Evolutionary conservation across 2,113 vertebrate species (phyloP), one percentile per base, ranked within the genome.

Genomic region (Coregonus clupeaformis): DNA sequence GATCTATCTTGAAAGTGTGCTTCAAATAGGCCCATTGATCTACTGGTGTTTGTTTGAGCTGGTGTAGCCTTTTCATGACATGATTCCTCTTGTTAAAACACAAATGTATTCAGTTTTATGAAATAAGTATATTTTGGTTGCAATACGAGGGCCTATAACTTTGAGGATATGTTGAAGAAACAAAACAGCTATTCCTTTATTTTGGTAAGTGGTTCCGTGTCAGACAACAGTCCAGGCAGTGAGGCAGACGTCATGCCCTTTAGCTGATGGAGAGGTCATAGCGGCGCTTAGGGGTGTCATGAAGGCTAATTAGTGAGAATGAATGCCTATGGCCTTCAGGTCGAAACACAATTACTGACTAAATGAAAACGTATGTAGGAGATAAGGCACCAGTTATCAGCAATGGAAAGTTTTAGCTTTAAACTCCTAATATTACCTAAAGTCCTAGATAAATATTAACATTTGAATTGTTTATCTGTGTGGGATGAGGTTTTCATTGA

Each of bases 251-350:
- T 82, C 80, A 65, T 77, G 7, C 75, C 65, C 86, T 85, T 77
- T 13, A 55, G 63, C 55, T 72, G 72, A 77, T 85, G 83, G 84
- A 85, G 88, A 82, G 89, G 84, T 88, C 88, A 82, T 18, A 1
- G 69, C 68, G 64, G 65, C 65, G 79, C 83, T 87, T 72, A 72
- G 71, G 64, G 80, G 87, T 42, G 84, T 88, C 88, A 87, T 80
- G 75, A 85, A 78, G 81, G 82, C 83, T 89, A 89, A 91, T 91
- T 89, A 89, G 72, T 68, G 68, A 25, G 85, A 86, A 85, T 82
- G 83, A 89, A 84, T 82, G 82, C 29, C 16, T 59, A 59, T 6
- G 36, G 11, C 76, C 82, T 85, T 73, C 66, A 78, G 81, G 84
- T 80, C 27, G 64, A 52, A 81, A 83, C 25, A 80, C 75, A 88